phyloP scores from a whole-genome alignment of 2,113 vertebrate genomes.

The Microtus ochrogaster region DNA sequence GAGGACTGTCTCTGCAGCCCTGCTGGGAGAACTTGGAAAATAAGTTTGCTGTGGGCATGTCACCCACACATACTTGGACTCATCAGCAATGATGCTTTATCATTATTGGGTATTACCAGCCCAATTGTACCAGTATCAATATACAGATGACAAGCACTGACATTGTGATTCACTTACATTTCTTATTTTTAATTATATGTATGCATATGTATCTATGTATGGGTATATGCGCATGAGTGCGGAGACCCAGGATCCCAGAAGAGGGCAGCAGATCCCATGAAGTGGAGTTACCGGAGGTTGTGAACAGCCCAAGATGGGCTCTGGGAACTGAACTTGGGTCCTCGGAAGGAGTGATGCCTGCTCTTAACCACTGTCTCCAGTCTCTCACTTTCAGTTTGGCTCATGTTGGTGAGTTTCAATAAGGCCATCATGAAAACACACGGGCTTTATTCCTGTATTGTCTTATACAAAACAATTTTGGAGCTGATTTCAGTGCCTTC shows the following conservation, averaged over 20 bases:
- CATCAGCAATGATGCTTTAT: neutral
- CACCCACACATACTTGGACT: neutral
- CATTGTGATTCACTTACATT: neutral
- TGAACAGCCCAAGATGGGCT: neutral
- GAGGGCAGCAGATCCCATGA: neutral
- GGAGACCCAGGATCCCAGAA: neutral
- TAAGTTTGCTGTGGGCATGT: neutral
- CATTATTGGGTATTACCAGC: neutral
- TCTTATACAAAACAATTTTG: neutral
- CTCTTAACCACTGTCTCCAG: neutral
- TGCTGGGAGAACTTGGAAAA: neutral
- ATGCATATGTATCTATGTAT: neutral
- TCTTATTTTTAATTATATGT: neutral
- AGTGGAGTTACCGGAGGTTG: neutral
- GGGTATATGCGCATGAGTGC: neutral
- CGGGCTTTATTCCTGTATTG: neutral
- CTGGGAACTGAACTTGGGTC: neutral
- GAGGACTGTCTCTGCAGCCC: neutral
- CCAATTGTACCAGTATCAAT: neutral
- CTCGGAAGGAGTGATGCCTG: neutral
- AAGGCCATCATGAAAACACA: neutral
- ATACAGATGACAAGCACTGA: neutral
- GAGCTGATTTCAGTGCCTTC: neutral
- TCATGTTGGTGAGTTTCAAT: neutral
- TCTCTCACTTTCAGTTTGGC: neutral